Evolutionary conservation across 2,797 vertebrate genomes (phyloP).

Genomic region (Phalloptychus januarius): DNA sequence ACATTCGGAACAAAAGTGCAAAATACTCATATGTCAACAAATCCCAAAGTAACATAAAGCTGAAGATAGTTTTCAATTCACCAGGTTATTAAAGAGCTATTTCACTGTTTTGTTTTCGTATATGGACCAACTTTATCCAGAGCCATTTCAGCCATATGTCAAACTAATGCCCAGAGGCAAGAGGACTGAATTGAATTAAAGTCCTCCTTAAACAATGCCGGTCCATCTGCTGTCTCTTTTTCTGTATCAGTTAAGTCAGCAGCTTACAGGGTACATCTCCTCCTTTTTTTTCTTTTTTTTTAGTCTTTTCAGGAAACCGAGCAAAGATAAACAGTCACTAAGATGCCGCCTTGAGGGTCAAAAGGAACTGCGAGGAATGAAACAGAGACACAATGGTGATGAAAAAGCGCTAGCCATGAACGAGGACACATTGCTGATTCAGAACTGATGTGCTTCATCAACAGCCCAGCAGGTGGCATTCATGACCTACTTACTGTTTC

Average conservation of each 20-base stretch:
- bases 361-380: slow-evolving; percentile 39
- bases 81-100: background rate
- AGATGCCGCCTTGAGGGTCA: slow-evolving; percentile 15
- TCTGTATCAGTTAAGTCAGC: slow-evolving; percentile 16
- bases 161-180: slow-evolving; percentile 61
- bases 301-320: slow-evolving; percentile 18
- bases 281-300: slow-evolving; percentile 12
- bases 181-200: slow-evolving; percentile 62
- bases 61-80: background rate
- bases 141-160: too few species aligned
- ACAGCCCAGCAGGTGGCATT: slow-evolving; percentile 75
- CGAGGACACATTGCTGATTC: slow-evolving; percentile 19
- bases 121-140: too few species aligned
- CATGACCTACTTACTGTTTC: slow-evolving; percentile 35
- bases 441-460: slow-evolving; percentile 27
- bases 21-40: background rate
- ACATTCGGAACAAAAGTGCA: background rate
- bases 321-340: slow-evolving; percentile 15
- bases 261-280: slow-evolving; percentile 25
- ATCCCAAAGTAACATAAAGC: background rate
- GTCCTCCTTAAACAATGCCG: slow-evolving; percentile 43
- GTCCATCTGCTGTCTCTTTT: slow-evolving; percentile 39
- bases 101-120: background rate
- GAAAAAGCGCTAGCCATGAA: slow-evolving; percentile 26
- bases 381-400: slow-evolving; percentile 43